Percentiles rank a stretch among this genome's conserved stretches.
Conservation (phyloP, 2,888 invertebrate genomes). For the Orchesellides sinensis region DNA sequence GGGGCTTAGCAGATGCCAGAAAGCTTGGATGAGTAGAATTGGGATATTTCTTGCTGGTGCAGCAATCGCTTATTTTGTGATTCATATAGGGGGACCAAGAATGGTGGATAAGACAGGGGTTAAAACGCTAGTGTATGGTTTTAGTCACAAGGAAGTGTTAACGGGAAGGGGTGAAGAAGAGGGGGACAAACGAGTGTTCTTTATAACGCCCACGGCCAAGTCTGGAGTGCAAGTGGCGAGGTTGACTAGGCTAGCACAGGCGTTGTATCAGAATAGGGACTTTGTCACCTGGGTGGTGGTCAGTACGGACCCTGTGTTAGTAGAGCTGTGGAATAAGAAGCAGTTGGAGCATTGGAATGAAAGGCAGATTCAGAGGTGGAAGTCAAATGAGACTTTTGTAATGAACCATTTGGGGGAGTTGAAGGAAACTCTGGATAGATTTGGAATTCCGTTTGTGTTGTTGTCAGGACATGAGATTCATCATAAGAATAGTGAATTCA, state of each 20-base stretch:
- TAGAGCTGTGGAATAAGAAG: not conserved
- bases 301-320: constrained; percentile 10
- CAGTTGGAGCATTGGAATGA: constrained; percentile 15
- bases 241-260: constrained; percentile 27
- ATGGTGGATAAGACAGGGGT: not conserved
- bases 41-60: too few relatives aligned
- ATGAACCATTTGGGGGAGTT: constrained; percentile 18
- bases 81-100: not conserved
- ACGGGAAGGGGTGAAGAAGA: too few relatives aligned
- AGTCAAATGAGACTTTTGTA: not conserved
- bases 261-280: constrained; percentile 11
- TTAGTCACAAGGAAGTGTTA: not conserved
- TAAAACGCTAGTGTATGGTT: constrained; percentile 2
- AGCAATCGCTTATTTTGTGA: not conserved
- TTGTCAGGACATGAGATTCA: constrained; percentile 39
- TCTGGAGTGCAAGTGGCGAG: constrained; percentile 35
- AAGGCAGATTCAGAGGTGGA: constrained; percentile 3
- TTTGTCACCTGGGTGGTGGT: constrained; percentile 38
- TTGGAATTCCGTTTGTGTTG: constrained; percentile 40
- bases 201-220: constrained; percentile 27
- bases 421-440: constrained; percentile 1
- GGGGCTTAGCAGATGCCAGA: too few relatives aligned
- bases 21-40: too few relatives aligned
- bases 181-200: constrained; percentile 12
- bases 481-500: not conserved